phyloP scores from a whole-genome alignment of 1,140 invertebrate genomes.

The Drosophila sp. region DNA sequence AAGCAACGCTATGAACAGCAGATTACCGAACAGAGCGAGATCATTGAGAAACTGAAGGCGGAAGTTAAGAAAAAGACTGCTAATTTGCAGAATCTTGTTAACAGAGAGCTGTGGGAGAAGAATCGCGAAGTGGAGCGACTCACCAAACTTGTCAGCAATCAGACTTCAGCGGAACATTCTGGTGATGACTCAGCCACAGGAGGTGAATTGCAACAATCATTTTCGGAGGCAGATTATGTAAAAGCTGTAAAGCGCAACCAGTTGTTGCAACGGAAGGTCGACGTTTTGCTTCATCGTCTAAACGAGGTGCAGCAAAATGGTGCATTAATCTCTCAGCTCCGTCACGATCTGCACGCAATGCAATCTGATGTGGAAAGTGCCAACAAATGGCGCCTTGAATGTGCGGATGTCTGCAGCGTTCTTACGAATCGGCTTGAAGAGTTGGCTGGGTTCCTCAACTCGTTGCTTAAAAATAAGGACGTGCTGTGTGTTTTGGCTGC shows the following conservation, averaged over 20 bases:
- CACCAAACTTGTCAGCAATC: constrained; percentile 67
- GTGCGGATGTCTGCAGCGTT: constrained; percentile 88
- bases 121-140: constrained; percentile 90
- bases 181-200: constrained; percentile 34
- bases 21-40: constrained; percentile 59
- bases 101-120: constrained; percentile 89
- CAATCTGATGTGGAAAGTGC: constrained; percentile 69
- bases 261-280: constrained; percentile 72
- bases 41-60: constrained; percentile 86
- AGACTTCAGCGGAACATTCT: constrained; percentile 30
- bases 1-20: constrained; percentile 70
- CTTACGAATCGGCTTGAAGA: constrained; percentile 89
- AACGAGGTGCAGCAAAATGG: constrained; percentile 67
- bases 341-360: constrained; percentile 82
- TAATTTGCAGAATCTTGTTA: constrained; percentile 88
- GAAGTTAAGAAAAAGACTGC: constrained; percentile 88
- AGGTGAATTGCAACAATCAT: constrained; percentile 64
- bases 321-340: constrained; percentile 65
- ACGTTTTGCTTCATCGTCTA: constrained; percentile 78
- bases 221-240: constrained; percentile 67
- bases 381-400: constrained; percentile 86
- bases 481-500: constrained; percentile 85
- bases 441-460: constrained; percentile 89
- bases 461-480: constrained; percentile 88
- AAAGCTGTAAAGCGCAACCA: constrained; percentile 76